Evolutionary conservation across 2,888 invertebrate genomes (phyloP).

Genomic region (Drosophila antonietae): DNA sequence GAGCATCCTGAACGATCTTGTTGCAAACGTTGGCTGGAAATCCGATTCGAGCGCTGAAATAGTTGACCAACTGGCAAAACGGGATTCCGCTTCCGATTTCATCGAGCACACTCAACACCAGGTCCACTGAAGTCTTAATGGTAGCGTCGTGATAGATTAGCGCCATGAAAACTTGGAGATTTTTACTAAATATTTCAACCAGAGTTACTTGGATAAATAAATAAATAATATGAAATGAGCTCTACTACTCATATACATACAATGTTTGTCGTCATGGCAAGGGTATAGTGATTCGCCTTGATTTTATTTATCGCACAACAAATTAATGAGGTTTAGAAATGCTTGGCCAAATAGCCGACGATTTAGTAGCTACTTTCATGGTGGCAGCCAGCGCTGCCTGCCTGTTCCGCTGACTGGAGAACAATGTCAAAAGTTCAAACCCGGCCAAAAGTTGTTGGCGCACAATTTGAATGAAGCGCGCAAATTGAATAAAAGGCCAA

Average conservation of each 20-base stretch:
- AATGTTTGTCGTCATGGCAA: neutral
- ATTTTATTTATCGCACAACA: slow-evolving; percentile 13
- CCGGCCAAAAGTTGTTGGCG: slow-evolving; percentile 50
- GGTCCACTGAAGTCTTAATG: slow-evolving; percentile 27
- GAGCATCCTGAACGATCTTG: slow-evolving; percentile 27
- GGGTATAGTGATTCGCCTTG: neutral
- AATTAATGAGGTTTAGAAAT: slow-evolving; percentile 34
- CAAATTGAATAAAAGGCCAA: slow-evolving; percentile 74
- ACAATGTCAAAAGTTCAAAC: slow-evolving; percentile 68
- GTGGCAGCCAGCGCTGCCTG: slow-evolving; percentile 24
- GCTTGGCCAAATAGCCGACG: slow-evolving; percentile 5
- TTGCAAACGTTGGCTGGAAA: slow-evolving; percentile 35
- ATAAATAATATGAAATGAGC: neutral
- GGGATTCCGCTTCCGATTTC: slow-evolving; percentile 3
- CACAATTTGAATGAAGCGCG: slow-evolving; percentile 65
- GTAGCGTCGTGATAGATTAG: slow-evolving; percentile 40
- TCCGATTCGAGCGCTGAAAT: slow-evolving; percentile 22
- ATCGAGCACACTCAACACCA: slow-evolving; percentile 22
- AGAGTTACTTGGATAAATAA: neutral
- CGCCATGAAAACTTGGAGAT: slow-evolving; percentile 13
- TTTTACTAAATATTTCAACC: neutral
- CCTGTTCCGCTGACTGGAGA: slow-evolving; percentile 32
- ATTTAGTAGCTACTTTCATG: slow-evolving; percentile 9
- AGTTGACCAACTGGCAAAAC: slow-evolving; percentile 20
- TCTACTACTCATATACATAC: neutral